Percentiles rank a stretch among this genome's conserved stretches.
These are phyloP conservation scores for Phylloscopus trochiloides DNA, from an alignment of 2,113 vertebrate species.

Conservation along the genomic window DNA sequence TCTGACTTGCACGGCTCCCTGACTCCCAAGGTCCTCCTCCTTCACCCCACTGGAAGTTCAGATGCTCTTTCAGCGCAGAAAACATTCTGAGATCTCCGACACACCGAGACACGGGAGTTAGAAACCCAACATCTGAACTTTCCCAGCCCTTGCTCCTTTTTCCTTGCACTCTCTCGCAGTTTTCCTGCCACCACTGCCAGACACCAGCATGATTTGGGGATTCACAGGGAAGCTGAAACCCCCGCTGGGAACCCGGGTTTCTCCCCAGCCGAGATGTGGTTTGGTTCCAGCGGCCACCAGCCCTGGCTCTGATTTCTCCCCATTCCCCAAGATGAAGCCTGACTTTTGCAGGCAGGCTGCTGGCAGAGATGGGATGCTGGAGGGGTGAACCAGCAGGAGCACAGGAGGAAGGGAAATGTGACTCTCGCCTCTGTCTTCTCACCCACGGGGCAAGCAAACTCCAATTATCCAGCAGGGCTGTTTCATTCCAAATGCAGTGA, in stretches of 20 bases:
- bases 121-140: not conserved
- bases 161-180: not conserved
- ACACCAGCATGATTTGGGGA: not conserved
- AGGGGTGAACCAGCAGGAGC: not conserved
- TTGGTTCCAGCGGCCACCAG: not conserved
- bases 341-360: not conserved
- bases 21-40: not conserved
- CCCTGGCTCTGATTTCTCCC: not conserved
- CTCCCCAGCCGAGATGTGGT: fast-evolving
- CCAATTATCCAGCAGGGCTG: not conserved
- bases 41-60: not conserved
- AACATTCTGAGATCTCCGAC: fast-evolving
- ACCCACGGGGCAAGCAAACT: fast-evolving
- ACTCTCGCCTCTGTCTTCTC: fast-evolving
- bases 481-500: not conserved
- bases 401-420: fast-evolving
- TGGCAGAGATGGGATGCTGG: not conserved
- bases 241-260: fast-evolving
- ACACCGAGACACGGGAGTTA: not conserved
- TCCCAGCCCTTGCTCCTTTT: not conserved
- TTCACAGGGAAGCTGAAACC: not conserved
- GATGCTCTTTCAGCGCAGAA: not conserved
- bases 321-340: not conserved
- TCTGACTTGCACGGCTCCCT: not conserved
- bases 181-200: not conserved